Evolutionary conservation across 2,797 vertebrate species (phyloP).

Genomic region (Thaleichthys pacificus): DNA sequence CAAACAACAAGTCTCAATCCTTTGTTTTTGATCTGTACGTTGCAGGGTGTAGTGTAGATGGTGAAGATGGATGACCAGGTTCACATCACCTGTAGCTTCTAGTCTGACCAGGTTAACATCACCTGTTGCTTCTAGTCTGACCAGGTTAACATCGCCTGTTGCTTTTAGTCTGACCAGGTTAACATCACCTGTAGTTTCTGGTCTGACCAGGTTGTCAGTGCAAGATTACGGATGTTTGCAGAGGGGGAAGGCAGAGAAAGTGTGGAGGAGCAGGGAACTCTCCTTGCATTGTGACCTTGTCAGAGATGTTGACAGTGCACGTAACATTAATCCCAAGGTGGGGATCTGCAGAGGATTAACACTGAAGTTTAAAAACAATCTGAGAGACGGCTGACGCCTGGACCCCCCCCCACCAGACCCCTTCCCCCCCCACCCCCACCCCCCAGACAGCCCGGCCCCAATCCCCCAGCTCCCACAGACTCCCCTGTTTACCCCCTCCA

Average conservation of each 20-base stretch:
- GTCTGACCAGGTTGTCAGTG: too few species aligned
- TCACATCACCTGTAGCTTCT: too few species aligned
- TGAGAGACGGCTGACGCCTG: slow-evolving; percentile 20
- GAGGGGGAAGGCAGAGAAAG: background rate
- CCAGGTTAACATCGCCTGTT: too few species aligned
- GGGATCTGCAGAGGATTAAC: slow-evolving; percentile 32
- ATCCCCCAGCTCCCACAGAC: background rate
- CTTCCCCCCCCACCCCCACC: background rate
- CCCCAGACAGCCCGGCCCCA: background rate
- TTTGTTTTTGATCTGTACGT: background rate
- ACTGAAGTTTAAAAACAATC: slow-evolving; percentile 12
- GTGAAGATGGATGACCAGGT: background rate
- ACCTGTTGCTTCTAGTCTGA: too few species aligned
- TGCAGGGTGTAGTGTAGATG: background rate
- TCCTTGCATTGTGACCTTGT: background rate
- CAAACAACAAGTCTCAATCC: background rate
- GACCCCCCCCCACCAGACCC: background rate
- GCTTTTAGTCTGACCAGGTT: too few species aligned
- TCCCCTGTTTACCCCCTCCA: background rate
- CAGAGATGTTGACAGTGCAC: slow-evolving; percentile 12
- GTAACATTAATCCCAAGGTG: slow-evolving; percentile 28
- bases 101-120: too few species aligned
- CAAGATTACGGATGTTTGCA: background rate
- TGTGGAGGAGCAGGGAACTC: background rate
- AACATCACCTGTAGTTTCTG: too few species aligned